Percentiles rank a stretch among this genome's conserved stretches.
Evolutionary conservation across 2,113 vertebrate species (phyloP).

Genomic region (Mus pahari): DNA sequence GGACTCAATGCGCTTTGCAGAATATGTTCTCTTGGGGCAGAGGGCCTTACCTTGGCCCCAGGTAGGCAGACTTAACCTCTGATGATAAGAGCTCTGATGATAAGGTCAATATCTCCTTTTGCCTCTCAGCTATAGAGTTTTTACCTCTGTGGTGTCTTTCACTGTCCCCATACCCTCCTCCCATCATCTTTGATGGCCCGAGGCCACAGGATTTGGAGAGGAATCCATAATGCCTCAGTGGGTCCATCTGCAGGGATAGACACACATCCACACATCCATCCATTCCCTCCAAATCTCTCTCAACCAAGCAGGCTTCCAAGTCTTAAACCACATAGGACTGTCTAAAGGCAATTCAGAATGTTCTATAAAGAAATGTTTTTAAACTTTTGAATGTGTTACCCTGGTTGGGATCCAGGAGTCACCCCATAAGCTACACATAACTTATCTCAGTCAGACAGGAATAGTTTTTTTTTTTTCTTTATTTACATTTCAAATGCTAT

Average conservation of each 20-base stretch:
- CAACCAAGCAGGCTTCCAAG: not conserved
- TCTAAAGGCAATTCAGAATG: not conserved
- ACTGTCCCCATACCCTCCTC: not conserved
- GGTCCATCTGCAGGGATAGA: not conserved
- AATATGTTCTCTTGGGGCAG: not conserved
- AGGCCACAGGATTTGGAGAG: not conserved
- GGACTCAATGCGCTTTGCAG: not conserved
- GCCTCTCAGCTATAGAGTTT: not conserved
- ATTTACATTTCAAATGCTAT: too few species aligned
- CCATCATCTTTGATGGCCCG: not conserved
- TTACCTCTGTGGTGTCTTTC: not conserved
- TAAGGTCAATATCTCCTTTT: not conserved
- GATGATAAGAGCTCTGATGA: not conserved
- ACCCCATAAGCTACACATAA: too few species aligned
- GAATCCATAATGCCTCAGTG: not conserved
- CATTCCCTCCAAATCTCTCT: not conserved
- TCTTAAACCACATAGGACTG: not conserved
- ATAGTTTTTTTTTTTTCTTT: too few species aligned
- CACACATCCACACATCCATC: not conserved
- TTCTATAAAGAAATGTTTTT: not conserved
- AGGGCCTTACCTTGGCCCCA: not conserved
- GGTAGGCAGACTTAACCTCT: not conserved
- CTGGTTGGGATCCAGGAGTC: too few species aligned
- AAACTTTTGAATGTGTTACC: not conserved
- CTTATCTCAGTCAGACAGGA: too few species aligned